Base-by-base conservation (phyloP, 2,888 invertebrate species). In the Schizotus pectinicornis region DNA sequence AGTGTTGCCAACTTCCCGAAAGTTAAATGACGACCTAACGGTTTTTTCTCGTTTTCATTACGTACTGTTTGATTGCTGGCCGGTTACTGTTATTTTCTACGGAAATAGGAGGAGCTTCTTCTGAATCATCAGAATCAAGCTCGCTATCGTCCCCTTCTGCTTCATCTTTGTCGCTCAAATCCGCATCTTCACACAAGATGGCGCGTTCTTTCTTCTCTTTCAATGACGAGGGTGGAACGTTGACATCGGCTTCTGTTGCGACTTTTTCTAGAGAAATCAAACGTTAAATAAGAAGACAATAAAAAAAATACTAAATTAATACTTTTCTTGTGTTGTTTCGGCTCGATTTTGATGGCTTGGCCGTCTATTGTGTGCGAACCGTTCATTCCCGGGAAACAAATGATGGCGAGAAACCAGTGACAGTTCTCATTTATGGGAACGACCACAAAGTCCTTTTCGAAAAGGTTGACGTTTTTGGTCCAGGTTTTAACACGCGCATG, bases 341-440 rank as follows among this genome's bases (percentile, higher is more conserved):
- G 69, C 65, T 77, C 77, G 3, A 78, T 59, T 61, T 85, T 83
- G n/a, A 83, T 80, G 0, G 83, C 80, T 59, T 84, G 81, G 71
- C 89, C 88, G 48, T 89, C 88, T 77, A 85, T 85, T 65, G 88
- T 88, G 47, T 87, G 83, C 49, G 87, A 86, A 0, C 89, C 90
- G 47, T 88, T 88, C 63, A 94, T 81, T 49, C 90, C 90, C 39
- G 98, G 97, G 78, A 90, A 98, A 78, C 98, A 98, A 53, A 99
- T 92, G 45, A 98, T 94, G 1, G 96, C 97, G 68, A 99, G 85
- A 81, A 95, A 98, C 98, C 98, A 98, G 82, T 98, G 98, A 41
- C 92, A 95, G 84, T 94, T 93, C 82, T 98, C 97, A 82, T 98
- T 98, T 52, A 99, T 96, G 64, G 99, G 99, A 77, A 99, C 91